Base-by-base conservation (phyloP, 2,888 invertebrate species). In the Nephrocerus scutellatus region DNA sequence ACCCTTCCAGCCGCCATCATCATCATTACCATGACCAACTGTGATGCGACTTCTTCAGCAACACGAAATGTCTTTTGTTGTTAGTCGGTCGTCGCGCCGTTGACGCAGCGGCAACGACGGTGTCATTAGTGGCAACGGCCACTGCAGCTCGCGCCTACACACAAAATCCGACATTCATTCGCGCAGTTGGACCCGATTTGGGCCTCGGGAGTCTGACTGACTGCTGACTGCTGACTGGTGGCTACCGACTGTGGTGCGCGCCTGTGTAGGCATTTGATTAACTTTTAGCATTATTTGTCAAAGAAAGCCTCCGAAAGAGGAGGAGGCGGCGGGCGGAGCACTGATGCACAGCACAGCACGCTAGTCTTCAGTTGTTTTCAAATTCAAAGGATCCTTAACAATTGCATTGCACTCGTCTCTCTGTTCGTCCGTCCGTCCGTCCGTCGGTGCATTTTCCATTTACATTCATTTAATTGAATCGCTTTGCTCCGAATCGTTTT, bases 11-110 rank as follows among this genome's bases (percentile, higher is more conserved):
- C 26, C 40, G 26, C 16, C n/a, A 40, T 41, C 30, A 41, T 26
- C 44, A 44, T 46, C 46, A 46, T 46, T 46, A 46, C 44, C 41
- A 44, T 39, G 39, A 46, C n/a, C n/a, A n/a, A n/a, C n/a, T n/a
- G n/a, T n/a, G n/a, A n/a, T n/a, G n/a, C n/a, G n/a, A n/a, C n/a
- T n/a, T n/a, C n/a, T n/a, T n/a, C n/a, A n/a, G 39, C 44, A 46
- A 41, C 44, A 36, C 30, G 22, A 41, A 41, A 41, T 35, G 41
- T 41, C 44, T 41, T 44, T 46, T 41, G 39, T 46, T 46, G 46
- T 46, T 46, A 41, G 31, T 41, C 44, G 44, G n/a, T 44, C 32
- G 40, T 35, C 24, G 21, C 31, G 19, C 25, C 15, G 16, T 23
- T 23, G 32, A 28, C 22, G 32, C 37, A 31, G 20, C 21, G 26